These are phyloP conservation scores for Caenorhabditis virilis DNA, from an alignment of 2,888 invertebrate species.

Conservation along the genomic window DNA sequence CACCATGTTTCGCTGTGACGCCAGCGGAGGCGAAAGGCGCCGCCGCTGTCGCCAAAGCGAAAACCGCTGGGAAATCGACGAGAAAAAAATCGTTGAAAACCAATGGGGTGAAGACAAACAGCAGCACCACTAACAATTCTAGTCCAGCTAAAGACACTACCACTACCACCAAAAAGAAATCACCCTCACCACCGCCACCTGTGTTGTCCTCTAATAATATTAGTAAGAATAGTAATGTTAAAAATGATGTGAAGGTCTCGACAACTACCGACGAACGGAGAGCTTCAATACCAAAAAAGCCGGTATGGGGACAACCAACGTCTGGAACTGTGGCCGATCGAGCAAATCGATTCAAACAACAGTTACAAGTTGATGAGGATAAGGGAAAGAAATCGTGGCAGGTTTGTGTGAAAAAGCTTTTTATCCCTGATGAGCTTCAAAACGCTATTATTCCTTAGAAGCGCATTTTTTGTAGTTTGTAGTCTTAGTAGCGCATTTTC, in stretches of 20 bases:
- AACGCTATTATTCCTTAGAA: too few relatives aligned
- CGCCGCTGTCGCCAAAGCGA: slow-evolving; percentile 38
- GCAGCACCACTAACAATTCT: background rate
- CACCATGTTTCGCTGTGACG: slow-evolving; percentile 35
- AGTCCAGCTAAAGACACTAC: slow-evolving; percentile 11
- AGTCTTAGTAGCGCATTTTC: too few relatives aligned
- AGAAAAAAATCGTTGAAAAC: slow-evolving; percentile 22
- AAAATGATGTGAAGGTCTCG: too few relatives aligned
- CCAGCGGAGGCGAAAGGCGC: slow-evolving; percentile 37
- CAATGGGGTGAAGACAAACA: slow-evolving; percentile 7
- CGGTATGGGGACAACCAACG: slow-evolving; percentile 12
- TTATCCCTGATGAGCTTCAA: too few relatives aligned
- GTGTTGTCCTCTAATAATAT: slow-evolving; percentile 21
- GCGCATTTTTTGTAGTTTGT: too few relatives aligned
- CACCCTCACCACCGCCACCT: slow-evolving; percentile 11
- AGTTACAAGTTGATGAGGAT: slow-evolving; percentile 32
- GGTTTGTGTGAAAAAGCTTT: slow-evolving; percentile 8
- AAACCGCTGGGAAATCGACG: slow-evolving; percentile 1
- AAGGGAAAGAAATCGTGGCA: slow-evolving; percentile 42
- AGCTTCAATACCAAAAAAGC: slow-evolving; percentile 14
- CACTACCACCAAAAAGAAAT: slow-evolving; percentile 14
- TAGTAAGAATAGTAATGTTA: background rate
- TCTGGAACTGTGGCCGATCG: slow-evolving; percentile 29
- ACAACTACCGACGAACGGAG: too few relatives aligned
- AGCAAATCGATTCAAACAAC: slow-evolving; percentile 24